Base-by-base conservation (phyloP, 2,797 vertebrate species). In the Chaetodon trifasciatus region DNA sequence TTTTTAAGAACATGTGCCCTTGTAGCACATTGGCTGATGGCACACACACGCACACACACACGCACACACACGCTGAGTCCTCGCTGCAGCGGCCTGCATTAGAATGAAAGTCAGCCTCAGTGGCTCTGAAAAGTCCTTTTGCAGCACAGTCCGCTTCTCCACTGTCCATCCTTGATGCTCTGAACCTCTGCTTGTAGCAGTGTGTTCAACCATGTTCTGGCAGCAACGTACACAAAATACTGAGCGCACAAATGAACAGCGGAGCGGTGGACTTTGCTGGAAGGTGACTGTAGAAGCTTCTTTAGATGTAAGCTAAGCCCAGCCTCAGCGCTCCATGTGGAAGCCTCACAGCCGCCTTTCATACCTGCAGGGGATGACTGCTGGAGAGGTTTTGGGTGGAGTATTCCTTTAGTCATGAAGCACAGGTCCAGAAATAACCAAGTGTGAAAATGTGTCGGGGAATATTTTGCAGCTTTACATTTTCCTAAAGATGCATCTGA, bases 41-140 rank as follows among this genome's bases (percentile, higher is more conserved):
- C 16, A 24, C 8, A 32, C 28, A 32, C 28, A 32, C 28, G 49
- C 66, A 70, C 53, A n/a, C 23, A 32, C 12, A 28, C 53, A n/a
- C 60, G 23, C 40, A 40, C 49, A 64, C 78, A 64, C 32, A 32
- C 28, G 3, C n/a, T n/a, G n/a, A n/a, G n/a, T n/a, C n/a, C n/a
- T n/a, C n/a, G n/a, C 28, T 28, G 28, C 28, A 28, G 28, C 28
- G 3, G 28, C 28, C 28, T 28, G 28, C 28, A 28, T 28, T 28
- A 28, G 28, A 28, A 28, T 28, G 3, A 28, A 28, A 28, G 16
- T 17, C 6, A 17, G 17, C 46, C 10, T 40, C 10, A 8, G 7
- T 9, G 40, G 40, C 40, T 11, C 10, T 40, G 40, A 40, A 40
- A 40, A 40, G 40, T 40, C 10, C 3, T 40, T 40, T 46, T 46